phyloP scores from a whole-genome alignment of 2,797 vertebrate species.

The Hozukius guyotensis region DNA sequence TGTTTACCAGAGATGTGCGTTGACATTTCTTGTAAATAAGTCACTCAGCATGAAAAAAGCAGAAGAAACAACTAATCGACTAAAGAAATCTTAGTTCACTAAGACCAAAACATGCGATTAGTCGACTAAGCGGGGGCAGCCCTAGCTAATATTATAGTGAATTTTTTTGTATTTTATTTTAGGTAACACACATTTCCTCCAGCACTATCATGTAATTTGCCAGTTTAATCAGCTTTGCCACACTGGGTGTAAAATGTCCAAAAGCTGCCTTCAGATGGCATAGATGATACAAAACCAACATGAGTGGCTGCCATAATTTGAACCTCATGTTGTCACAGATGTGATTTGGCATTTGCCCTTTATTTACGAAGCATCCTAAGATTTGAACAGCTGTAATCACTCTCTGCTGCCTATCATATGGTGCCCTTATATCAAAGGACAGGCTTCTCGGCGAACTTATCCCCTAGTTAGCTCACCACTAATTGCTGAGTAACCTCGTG shows the following conservation, averaged over 20 bases:
- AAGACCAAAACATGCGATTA: too few species aligned
- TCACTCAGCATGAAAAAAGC: too few species aligned
- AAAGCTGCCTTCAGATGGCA: not conserved
- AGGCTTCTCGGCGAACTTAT: constrained; percentile 8
- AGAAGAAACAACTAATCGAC: too few species aligned
- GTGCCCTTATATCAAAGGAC: constrained; percentile 46
- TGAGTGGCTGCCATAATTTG: constrained; percentile 36
- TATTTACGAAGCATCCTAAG: constrained; percentile 26
- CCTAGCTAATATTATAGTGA: too few species aligned
- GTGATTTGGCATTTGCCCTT: constrained; percentile 36
- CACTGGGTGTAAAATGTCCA: not conserved
- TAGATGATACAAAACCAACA: constrained; percentile 17
- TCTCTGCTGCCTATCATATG: constrained; percentile 38
- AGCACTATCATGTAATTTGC: not conserved
- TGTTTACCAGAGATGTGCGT: too few species aligned
- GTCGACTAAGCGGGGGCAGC: too few species aligned
- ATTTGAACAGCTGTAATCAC: constrained; percentile 39
- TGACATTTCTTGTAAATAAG: too few species aligned
- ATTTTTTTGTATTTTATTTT: not conserved
- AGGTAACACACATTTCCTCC: not conserved
- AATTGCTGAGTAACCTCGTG: constrained; percentile 64
- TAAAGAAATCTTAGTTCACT: too few species aligned
- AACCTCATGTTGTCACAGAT: constrained; percentile 18
- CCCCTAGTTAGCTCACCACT: constrained; percentile 61
- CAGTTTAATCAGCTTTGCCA: not conserved